Percentiles rank a stretch among this genome's conserved stretches.
Conservation (phyloP, 92 coral and sea anemone species). For the Phenganax subtilis region DNA sequence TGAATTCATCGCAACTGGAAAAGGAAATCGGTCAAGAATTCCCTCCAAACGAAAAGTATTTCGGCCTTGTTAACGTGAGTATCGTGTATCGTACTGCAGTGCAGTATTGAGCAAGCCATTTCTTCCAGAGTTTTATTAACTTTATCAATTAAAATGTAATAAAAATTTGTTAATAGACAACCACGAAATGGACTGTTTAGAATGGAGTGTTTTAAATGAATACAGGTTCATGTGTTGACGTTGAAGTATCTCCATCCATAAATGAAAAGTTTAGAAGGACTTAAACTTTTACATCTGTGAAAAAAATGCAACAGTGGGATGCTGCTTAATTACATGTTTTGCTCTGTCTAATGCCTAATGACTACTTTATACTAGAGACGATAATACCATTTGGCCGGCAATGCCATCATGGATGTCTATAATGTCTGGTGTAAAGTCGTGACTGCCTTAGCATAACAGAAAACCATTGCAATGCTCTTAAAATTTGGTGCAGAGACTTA, state of each 20-base stretch:
- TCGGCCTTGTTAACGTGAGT: slow-evolving; percentile 95
- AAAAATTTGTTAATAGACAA: too few species aligned
- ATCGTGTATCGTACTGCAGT: background rate
- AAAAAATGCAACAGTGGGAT: background rate
- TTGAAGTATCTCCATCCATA: background rate
- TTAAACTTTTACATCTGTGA: background rate
- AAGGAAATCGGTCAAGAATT: slow-evolving; percentile 96
- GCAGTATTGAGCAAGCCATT: background rate
- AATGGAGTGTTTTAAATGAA: too few species aligned
- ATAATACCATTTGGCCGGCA: too few species aligned
- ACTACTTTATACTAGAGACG: too few species aligned
- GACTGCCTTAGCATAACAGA: too few species aligned
- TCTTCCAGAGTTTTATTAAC: background rate
- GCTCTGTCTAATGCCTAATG: background rate
- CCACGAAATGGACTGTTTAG: too few species aligned
- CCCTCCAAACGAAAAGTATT: slow-evolving; percentile 97
- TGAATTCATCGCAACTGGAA: slow-evolving; percentile 94
- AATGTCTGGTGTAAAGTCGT: too few species aligned
- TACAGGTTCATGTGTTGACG: too few species aligned
- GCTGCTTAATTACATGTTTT: background rate
- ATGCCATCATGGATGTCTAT: too few species aligned
- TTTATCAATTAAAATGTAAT: background rate
- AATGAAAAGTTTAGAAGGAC: background rate
- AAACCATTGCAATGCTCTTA: too few species aligned
- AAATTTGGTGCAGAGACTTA: too few species aligned